A percentile compares a stretch with the other conserved stretches of the same genome.
These are phyloP conservation scores for Ispidina picta DNA, from an alignment of 2,797 vertebrate genomes.

Conservation along the genomic window DNA sequence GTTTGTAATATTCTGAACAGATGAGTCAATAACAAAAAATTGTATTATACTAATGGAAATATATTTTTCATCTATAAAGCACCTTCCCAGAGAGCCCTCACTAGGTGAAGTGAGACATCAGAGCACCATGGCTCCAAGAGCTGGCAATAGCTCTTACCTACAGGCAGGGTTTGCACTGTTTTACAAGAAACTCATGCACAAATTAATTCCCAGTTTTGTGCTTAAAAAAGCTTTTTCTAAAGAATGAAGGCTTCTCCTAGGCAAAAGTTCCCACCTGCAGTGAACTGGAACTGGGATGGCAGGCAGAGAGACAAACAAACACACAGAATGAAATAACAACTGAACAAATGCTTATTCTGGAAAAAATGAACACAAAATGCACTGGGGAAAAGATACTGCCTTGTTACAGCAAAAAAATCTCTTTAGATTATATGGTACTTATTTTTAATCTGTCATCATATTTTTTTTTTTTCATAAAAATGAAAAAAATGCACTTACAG, in stretches of 20 bases:
- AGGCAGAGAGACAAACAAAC: background rate
- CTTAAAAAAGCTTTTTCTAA: background rate
- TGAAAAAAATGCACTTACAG: background rate
- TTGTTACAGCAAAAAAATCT: background rate
- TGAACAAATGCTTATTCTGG: background rate
- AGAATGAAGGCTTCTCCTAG: background rate
- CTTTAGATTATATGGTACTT: background rate
- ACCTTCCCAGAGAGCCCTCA: background rate
- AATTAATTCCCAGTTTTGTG: background rate
- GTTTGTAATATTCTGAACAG: background rate
- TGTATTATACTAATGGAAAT: background rate
- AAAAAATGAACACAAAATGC: background rate
- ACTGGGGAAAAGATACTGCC: background rate
- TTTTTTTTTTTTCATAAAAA: background rate
- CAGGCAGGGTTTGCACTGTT: background rate
- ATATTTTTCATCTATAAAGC: background rate
- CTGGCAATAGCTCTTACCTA: background rate
- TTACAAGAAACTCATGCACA: background rate
- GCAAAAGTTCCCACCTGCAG: background rate
- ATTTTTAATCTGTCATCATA: background rate
- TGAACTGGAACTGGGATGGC: background rate
- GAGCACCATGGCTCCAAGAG: background rate
- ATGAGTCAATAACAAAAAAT: background rate
- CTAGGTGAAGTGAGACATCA: background rate
- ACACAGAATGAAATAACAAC: background rate